These are phyloP conservation scores for Glyphotaelius pellucidus DNA, from an alignment of 2,888 invertebrate species.

Conservation along the genomic window DNA sequence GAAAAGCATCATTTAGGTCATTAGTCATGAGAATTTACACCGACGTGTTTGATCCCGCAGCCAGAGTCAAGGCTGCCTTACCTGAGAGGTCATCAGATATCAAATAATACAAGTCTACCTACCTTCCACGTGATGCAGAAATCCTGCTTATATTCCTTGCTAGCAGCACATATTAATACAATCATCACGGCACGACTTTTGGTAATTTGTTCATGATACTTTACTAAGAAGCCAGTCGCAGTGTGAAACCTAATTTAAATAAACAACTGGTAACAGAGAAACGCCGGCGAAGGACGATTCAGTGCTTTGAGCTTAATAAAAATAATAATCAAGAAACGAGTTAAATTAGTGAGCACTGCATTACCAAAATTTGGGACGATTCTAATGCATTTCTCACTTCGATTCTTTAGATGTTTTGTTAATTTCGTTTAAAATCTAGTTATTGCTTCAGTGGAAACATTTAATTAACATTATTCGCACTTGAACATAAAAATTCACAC, in stretches of 20 bases:
- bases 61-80: neutral
- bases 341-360: neutral
- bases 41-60: neutral
- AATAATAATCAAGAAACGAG: neutral
- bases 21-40: neutral
- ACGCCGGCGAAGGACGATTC: neutral
- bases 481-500: too few relatives aligned
- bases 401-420: neutral
- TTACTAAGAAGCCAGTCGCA: neutral
- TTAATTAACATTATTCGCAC: too few relatives aligned
- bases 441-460: too few relatives aligned
- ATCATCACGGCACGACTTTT: neutral
- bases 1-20: neutral
- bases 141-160: neutral
- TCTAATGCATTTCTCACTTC: neutral
- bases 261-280: neutral
- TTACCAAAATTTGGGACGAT: neutral
- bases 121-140: neutral
- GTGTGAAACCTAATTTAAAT: neutral
- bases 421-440: too few relatives aligned
- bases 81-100: neutral
- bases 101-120: neutral
- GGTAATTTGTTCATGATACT: neutral
- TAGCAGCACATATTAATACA: neutral
- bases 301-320: neutral